Percentiles rank a stretch among this genome's conserved stretches.
These are phyloP conservation scores for Acheta domesticus DNA, from an alignment of 2,888 invertebrate species.

Conservation along the genomic window DNA sequence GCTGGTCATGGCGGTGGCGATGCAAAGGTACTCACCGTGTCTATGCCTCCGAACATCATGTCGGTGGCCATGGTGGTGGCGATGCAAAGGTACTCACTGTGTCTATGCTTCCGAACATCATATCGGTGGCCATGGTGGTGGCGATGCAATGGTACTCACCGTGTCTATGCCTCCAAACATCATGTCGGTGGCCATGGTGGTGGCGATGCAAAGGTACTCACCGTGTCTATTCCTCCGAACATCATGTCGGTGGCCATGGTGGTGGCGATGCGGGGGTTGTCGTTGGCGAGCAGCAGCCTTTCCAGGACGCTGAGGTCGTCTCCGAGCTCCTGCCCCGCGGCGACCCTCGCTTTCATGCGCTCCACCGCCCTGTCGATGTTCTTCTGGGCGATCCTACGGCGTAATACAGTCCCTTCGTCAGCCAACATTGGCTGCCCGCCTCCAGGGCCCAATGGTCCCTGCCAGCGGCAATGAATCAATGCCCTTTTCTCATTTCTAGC, in stretches of 20 bases:
- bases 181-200: slow-evolving; percentile 67
- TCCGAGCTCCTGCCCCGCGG: slow-evolving; percentile 44
- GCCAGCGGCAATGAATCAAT: not conserved
- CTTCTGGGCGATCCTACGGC: not conserved
- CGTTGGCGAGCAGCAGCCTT: slow-evolving; percentile 51
- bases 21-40: slow-evolving; percentile 58
- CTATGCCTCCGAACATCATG: slow-evolving; percentile 67
- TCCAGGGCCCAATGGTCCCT: not conserved
- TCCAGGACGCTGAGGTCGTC: slow-evolving; percentile 58
- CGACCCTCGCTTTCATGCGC: slow-evolving; percentile 34
- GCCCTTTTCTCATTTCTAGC: no score
- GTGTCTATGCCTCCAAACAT: slow-evolving; percentile 69
- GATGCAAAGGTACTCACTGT: slow-evolving; percentile 57
- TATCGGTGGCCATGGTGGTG: slow-evolving; percentile 64
- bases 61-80: slow-evolving; percentile 67
- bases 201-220: slow-evolving; percentile 55
- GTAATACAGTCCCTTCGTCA: no score
- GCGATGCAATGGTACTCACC: slow-evolving; percentile 57
- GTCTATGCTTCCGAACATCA: slow-evolving; percentile 68
- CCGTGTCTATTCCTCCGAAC: slow-evolving; percentile 68
- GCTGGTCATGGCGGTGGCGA: slow-evolving; percentile 63
- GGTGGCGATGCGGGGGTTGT: slow-evolving; percentile 53
- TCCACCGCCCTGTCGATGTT: slow-evolving; percentile 27
- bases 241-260: slow-evolving; percentile 69
- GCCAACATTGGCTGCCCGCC: not conserved